Evolutionary conservation across 2,113 vertebrate species (phyloP), one percentile per base, ranked within the genome.

Genomic region (Serilophus lunatus): DNA sequence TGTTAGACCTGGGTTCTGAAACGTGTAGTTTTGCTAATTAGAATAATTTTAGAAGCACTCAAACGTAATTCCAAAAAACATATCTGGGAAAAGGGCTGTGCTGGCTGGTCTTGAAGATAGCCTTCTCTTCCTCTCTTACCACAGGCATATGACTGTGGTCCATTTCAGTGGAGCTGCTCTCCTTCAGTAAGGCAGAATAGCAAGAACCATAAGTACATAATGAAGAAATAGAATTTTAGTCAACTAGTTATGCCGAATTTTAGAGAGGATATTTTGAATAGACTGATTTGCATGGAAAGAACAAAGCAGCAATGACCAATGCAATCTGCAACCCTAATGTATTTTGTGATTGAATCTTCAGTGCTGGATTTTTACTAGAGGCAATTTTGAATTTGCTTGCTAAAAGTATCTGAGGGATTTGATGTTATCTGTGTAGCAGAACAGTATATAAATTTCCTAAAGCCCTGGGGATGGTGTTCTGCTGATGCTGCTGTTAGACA

Each of bases 341-440:
- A 31, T 87, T 90, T 87, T 86, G 23, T 47, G 33, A 53, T 66
- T 75, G 50, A 83, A 36, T 82, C 77, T 92, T 84, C 61, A n/a
- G 33, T 76, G 40, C 50, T 89, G 53, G 23, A 13, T 70, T 84
- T 82, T 89, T 89, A 82, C 57, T 65, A 35, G 60, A 85, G 50
- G 83, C 85, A 77, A 47, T 91, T 86, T 70, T 85, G 42, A 82
- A 23, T 89, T 93, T 92, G 35, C 80, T 59, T 87, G 57, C 80
- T 91, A 18, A 92, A 96, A 93, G 70, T 92, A 79, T 82, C 72
- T 4, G 3, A 92, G 69, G 45, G 72, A 79, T 93, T 92, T 85
- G 65, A 69, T 93, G 82, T 93, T 77, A 91, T 94, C 53, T 31
- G 8, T 83, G 74, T 91, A 79, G 74, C 86, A 94, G 68, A 96